These are phyloP conservation scores for Papilio elwesi DNA, from an alignment of 2,888 invertebrate species.

Conservation along the genomic window DNA sequence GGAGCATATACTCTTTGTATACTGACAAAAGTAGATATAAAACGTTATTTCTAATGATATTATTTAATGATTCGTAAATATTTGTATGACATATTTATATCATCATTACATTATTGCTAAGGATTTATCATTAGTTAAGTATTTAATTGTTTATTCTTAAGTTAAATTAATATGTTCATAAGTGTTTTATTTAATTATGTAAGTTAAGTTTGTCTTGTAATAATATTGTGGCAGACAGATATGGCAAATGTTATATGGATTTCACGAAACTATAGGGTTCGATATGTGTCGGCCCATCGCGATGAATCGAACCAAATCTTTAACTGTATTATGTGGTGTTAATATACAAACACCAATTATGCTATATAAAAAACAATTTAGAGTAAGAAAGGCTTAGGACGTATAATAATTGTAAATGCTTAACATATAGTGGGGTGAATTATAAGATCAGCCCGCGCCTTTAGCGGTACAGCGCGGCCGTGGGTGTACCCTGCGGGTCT, in stretches of 20 bases:
- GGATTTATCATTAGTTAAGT: slow-evolving; percentile 16
- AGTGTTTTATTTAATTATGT: not conserved
- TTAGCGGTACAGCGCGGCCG: slow-evolving; percentile 21
- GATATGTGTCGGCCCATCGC: no score
- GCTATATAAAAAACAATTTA: no score
- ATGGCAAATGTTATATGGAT: no score
- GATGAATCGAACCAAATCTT: no score
- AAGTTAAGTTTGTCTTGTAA: no score
- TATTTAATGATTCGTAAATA: slow-evolving; percentile 36
- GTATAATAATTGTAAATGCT: not conserved
- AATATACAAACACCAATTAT: no score
- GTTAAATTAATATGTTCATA: slow-evolving; percentile 8
- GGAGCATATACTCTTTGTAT: slow-evolving; percentile 10
- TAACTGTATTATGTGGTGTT: no score
- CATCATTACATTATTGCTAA: not conserved
- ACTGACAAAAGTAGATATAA: slow-evolving; percentile 2
- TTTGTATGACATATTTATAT: slow-evolving; percentile 16
- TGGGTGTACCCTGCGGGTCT: slow-evolving; percentile 37
- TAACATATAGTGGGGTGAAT: not conserved
- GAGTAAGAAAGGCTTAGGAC: no score
- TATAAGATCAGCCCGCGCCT: slow-evolving; percentile 28
- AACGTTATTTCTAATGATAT: slow-evolving; percentile 27
- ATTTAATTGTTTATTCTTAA: slow-evolving; percentile 9
- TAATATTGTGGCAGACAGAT: no score
- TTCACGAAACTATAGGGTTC: no score